Conservation (phyloP, 2,797 vertebrate genomes). For the Arnoldichthys spilopterus region DNA sequence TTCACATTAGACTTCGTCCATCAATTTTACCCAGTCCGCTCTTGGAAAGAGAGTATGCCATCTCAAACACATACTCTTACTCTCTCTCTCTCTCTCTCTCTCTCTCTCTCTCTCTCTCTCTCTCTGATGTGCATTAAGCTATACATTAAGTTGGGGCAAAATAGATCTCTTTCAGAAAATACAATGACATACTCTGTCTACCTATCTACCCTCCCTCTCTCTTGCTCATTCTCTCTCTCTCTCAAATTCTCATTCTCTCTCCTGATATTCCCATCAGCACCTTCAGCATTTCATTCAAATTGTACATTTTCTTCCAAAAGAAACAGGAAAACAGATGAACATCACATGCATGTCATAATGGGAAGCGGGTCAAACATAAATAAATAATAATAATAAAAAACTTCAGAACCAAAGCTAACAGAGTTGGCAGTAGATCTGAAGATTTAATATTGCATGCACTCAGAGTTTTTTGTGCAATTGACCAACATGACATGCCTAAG, state of each 20-base stretch:
- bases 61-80: conserved; percentile 17
- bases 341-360: conserved; percentile 62
- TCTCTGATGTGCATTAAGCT: conserved; percentile 8
- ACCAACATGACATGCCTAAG: conserved; percentile 87
- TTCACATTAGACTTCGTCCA: conserved; percentile 52
- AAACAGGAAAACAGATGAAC: conserved; percentile 22
- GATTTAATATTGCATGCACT: conserved; percentile 79
- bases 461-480: conserved; percentile 82
- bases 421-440: conserved; percentile 76
- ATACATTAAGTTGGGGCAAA: not conserved
- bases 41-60: conserved; percentile 44
- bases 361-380: conserved; percentile 12
- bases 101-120: not conserved
- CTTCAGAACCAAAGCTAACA: conserved; percentile 74
- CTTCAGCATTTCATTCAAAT: conserved; percentile 50
- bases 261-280: conserved; percentile 42
- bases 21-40: conserved; percentile 42
- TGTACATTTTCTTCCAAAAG: conserved; percentile 30
- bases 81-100: not conserved
- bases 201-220: not conserved
- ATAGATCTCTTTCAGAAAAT: not conserved
- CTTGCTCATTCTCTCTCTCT: not conserved
- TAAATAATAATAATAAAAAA: conserved; percentile 53
- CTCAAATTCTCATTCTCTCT: conserved; percentile 21
- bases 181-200: not conserved